Conservation (phyloP, 1,140 invertebrate species). For the Sarcophaga bullata region DNA sequence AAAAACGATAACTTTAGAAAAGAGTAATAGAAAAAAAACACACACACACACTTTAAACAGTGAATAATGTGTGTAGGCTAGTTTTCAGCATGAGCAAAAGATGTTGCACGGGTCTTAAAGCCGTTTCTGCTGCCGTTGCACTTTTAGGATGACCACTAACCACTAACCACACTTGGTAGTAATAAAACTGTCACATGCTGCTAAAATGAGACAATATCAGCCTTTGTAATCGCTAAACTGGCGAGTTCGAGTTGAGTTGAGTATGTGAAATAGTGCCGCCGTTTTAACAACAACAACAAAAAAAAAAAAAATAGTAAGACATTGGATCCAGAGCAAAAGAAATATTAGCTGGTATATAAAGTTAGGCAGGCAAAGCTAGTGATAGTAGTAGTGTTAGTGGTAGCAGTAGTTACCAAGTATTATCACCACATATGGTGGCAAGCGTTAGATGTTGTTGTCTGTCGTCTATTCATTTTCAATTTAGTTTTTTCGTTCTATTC, state of each 20-base stretch:
- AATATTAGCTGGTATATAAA: no score
- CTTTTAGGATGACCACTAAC: slow-evolving; percentile 12
- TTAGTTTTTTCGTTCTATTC: no score
- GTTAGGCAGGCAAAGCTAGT: no score
- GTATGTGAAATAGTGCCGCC: slow-evolving; percentile 37
- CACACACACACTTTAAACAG: not conserved
- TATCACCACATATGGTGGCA: slow-evolving; percentile 33
- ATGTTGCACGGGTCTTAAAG: not conserved
- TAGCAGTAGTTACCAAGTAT: slow-evolving; percentile 2
- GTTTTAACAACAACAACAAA: not conserved
- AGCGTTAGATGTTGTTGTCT: slow-evolving; percentile 26
- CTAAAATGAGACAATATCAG: slow-evolving; percentile 55
- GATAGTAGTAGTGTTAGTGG: no score
- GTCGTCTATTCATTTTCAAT: no score
- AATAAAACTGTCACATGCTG: slow-evolving; percentile 60
- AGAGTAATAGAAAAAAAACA: not conserved
- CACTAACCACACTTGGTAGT: slow-evolving; percentile 42
- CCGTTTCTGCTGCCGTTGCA: not conserved
- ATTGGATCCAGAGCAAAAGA: no score
- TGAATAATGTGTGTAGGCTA: not conserved
- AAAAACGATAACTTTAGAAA: not conserved
- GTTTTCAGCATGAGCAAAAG: not conserved
- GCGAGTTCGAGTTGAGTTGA: not conserved
- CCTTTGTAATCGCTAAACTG: slow-evolving; percentile 44
- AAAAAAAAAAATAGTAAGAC: no score